These are phyloP conservation scores for Molossus alvarezi DNA, from an alignment of 2,797 vertebrate species.

Conservation along the genomic window DNA sequence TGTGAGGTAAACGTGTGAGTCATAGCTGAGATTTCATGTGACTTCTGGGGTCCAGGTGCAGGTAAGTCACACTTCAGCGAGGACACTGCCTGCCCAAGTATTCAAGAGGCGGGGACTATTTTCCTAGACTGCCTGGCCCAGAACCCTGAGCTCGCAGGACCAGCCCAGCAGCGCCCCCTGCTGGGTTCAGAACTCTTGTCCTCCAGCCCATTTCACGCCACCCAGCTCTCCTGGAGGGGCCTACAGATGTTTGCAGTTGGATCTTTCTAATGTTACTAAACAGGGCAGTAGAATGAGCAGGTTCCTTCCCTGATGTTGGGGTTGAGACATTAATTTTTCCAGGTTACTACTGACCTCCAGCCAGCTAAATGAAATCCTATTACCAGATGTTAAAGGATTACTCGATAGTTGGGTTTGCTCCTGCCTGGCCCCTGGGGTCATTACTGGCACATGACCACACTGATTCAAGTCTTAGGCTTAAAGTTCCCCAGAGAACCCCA, in stretches of 20 bases:
- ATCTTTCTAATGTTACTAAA: neutral
- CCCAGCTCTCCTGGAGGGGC: neutral
- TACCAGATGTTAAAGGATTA: neutral
- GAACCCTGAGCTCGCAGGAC: neutral
- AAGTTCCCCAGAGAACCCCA: neutral
- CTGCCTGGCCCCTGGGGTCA: neutral
- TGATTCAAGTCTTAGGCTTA: neutral
- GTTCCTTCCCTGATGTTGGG: neutral
- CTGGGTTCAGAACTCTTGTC: fast-evolving
- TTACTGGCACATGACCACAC: too few species aligned
- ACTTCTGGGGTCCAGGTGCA: neutral
- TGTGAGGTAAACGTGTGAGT: too few species aligned
- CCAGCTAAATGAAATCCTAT: neutral
- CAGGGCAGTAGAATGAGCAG: too few species aligned
- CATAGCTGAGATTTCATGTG: neutral
- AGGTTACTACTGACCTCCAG: neutral
- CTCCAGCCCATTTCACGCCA: neutral
- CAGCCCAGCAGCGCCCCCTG: neutral
- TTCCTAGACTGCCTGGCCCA: neutral
- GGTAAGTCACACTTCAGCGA: neutral
- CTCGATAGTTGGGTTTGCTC: neutral
- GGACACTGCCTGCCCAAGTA: neutral
- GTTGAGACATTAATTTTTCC: neutral
- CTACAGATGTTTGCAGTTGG: neutral
- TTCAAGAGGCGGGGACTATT: neutral